Evolutionary conservation across 2,113 vertebrate genomes (phyloP).

Genomic region (Ranitomeya imitator): DNA sequence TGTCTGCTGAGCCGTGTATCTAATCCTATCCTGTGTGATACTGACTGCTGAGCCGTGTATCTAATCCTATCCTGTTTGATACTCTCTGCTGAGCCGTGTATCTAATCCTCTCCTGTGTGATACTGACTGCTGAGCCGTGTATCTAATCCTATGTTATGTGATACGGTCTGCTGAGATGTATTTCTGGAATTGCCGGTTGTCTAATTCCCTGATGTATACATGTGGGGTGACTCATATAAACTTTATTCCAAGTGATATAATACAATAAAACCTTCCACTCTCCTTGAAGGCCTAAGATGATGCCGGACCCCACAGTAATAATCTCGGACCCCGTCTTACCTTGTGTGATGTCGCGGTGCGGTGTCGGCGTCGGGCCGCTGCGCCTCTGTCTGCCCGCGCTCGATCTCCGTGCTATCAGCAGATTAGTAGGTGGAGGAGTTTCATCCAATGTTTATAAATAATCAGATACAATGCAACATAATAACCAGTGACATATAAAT

Average conservation of each 20-base stretch:
- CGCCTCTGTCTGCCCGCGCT: not conserved
- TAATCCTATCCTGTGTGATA: conserved; percentile 4
- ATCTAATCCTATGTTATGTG: not conserved
- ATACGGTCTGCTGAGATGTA: not conserved
- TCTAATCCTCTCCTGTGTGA: not conserved
- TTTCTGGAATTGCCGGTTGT: not conserved
- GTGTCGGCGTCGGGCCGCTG: not conserved
- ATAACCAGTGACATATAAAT: not conserved
- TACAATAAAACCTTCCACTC: not conserved
- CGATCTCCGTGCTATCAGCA: not conserved
- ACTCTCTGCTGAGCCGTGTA: not conserved
- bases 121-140: not conserved
- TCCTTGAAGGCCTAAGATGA: not conserved
- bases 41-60: not conserved
- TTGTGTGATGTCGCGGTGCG: not conserved
- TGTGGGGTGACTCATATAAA: too few relatives aligned
- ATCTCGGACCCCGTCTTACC: not conserved
- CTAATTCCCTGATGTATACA: too few relatives aligned
- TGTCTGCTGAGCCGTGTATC: not conserved
- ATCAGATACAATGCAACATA: too few relatives aligned
- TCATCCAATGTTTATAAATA: not conserved
- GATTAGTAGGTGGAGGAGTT: not conserved
- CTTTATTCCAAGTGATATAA: too few relatives aligned
- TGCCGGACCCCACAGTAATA: not conserved
- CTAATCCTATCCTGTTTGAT: not conserved